Percentiles rank a stretch among this genome's conserved stretches.
phyloP scores from a whole-genome alignment of 2,888 invertebrate species.

The Clitarchus hookeri region DNA sequence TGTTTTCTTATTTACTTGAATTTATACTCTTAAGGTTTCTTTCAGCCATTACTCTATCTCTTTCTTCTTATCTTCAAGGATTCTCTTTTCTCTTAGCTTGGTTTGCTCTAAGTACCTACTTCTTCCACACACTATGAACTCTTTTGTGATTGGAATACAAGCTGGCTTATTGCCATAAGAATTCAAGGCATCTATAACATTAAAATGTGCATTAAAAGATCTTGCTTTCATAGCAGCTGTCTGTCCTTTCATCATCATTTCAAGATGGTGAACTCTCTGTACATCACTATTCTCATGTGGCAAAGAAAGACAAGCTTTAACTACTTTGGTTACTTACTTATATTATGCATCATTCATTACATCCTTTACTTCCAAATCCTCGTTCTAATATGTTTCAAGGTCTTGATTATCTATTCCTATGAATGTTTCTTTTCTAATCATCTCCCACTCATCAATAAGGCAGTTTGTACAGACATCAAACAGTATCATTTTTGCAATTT shows the following conservation, averaged over 20 bases:
- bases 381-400: background rate
- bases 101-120: background rate
- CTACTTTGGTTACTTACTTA: background rate
- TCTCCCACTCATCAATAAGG: slow-evolving; percentile 20
- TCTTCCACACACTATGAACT: background rate
- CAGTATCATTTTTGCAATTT: background rate
- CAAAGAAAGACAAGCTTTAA: slow-evolving; percentile 18
- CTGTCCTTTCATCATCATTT: background rate
- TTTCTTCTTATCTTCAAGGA: background rate
- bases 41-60: background rate
- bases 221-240: slow-evolving; percentile 17
- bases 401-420: background rate
- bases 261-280: slow-evolving; percentile 11
- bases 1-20: background rate
- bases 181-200: slow-evolving; percentile 5
- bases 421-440: slow-evolving; percentile 8
- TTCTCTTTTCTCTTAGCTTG: slow-evolving; percentile 11
- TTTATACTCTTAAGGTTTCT: background rate
- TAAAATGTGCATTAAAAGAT: background rate
- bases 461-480: slow-evolving; percentile 21
- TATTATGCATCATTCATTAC: background rate
- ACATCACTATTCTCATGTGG: slow-evolving; percentile 20
- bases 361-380: background rate
- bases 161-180: slow-evolving; percentile 15
- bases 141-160: slow-evolving; percentile 20